Base-by-base conservation (phyloP, 2,888 invertebrate genomes). In the Scrobipalpa costella region DNA sequence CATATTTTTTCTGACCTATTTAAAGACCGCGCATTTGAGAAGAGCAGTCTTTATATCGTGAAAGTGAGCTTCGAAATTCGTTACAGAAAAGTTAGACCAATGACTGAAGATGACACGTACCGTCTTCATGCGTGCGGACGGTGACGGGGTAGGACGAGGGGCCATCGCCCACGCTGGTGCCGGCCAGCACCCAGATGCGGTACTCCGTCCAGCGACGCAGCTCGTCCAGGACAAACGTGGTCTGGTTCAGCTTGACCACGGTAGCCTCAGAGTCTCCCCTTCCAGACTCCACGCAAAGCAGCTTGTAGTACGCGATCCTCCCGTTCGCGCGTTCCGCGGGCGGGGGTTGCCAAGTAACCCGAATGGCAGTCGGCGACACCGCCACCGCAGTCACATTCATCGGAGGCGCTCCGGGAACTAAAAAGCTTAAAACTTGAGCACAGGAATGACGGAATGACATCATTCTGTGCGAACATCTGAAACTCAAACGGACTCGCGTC, bases 371-470 rank as follows among this genome's bases (percentile, higher is more conserved):
- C 71, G 98, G 96, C 86, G 97, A 96, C 85, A 95, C 94, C 76
- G 98, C 95, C 88, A 94, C 94, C 72, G 97, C 98, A 75, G 94
- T 95, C 90, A 99, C 97, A 93, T 98, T 97, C 93, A 95, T 95
- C 81, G 99, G 99, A 79, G 99, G 97, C 81, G 98, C 98, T 91
- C 97, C 97, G 83, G 99, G 99, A 93, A 98, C 99, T 99, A 93
- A 78, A 86, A 86, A 83, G 81, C 86, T 84, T 81, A 83, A 44
- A 44, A 44, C 44, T 44, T 44, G 44, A 44, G 44, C 44, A 44
- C 44, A 44, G 44, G 59, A 63, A 63, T 44, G 58, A 58, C 15
- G n/a, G n/a, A n/a, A n/a, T n/a, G n/a, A 40, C 49, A n/a, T 55
- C 49, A 55, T 64, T 15, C 57, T 67, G 44, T 57, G 67, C 68